A percentile compares a stretch with the other conserved stretches of the same genome.
Evolutionary conservation across 1,140 invertebrate species (phyloP).

Genomic region (Oncopodura yosiiana): DNA sequence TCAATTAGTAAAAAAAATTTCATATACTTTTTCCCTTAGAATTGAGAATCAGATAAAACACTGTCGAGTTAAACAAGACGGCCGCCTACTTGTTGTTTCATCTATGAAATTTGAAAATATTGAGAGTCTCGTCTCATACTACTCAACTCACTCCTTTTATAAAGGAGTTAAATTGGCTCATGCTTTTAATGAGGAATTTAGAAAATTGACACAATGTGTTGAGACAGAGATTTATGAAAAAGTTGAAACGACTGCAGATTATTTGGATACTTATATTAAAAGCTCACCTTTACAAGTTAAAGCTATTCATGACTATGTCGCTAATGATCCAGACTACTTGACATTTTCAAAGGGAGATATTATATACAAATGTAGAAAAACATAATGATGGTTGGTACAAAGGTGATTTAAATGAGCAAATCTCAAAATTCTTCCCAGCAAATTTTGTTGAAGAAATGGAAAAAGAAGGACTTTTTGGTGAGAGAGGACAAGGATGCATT

Average conservation of each 20-base stretch:
- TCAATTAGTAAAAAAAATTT: background rate
- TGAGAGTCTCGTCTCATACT: conserved; percentile 82
- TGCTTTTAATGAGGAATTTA: conserved; percentile 21
- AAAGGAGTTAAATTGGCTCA: conserved; percentile 65
- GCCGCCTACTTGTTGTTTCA: conserved; percentile 77
- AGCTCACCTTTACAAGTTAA: background rate
- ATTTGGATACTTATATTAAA: conserved; percentile 10
- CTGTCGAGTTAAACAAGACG: conserved; percentile 83
- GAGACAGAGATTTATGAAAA: background rate
- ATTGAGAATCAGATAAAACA: conserved; percentile 89
- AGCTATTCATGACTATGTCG: conserved; percentile 9
- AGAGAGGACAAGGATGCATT: conserved; percentile 23
- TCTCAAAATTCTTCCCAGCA: conserved; percentile 83
- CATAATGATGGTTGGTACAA: conserved; percentile 80
- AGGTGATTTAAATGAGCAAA: conserved; percentile 86
- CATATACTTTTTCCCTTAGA: conserved; percentile 43
- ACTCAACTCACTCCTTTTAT: conserved; percentile 79
- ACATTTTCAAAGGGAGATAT: conserved; percentile 90
- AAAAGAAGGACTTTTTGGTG: conserved; percentile 31
- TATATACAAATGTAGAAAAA: conserved; percentile 82
- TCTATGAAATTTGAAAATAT: conserved; percentile 84
- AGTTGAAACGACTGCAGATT: conserved; percentile 19
- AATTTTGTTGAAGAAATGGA: conserved; percentile 88
- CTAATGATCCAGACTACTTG: conserved; percentile 58
- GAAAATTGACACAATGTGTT: background rate